Evolutionary conservation across 2,888 invertebrate genomes (phyloP).

Genomic region (Hermaeophaga mercurialis): DNA sequence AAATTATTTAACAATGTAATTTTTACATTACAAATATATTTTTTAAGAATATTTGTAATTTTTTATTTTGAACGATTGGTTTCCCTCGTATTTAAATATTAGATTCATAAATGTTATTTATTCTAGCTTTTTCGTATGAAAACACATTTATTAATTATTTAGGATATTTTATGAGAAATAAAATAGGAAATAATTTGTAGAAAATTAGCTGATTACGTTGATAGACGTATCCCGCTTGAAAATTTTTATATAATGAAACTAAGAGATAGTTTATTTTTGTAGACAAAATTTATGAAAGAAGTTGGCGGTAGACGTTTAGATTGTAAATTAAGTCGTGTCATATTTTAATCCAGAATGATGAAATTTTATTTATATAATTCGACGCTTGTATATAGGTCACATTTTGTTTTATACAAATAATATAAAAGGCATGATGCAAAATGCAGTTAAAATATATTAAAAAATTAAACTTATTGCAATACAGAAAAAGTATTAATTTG

Average conservation of each 20-base stretch:
- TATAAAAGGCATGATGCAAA: no score
- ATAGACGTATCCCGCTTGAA: not conserved
- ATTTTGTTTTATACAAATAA: no score
- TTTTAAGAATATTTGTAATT: constrained; percentile 6
- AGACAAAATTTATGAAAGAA: constrained; percentile 3
- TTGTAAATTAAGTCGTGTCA: constrained; percentile 12
- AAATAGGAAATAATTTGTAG: constrained; percentile 4
- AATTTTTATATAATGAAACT: no score
- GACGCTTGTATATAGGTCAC: no score
- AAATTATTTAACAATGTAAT: not conserved
- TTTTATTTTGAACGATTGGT: no score
- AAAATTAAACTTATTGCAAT: no score
- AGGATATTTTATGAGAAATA: constrained; percentile 2
- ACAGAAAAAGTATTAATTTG: no score
- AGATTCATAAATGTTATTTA: no score
- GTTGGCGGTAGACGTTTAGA: not conserved
- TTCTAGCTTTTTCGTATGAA: not conserved
- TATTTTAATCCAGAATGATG: constrained; percentile 6
- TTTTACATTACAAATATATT: constrained; percentile 15
- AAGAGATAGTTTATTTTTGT: constrained; percentile 6
- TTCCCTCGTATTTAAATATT: no score
- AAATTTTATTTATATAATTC: constrained; percentile 1
- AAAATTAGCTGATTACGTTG: constrained; percentile 3
- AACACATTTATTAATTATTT: not conserved
- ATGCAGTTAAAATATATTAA: no score